Evolutionary conservation across 2,888 invertebrate genomes (phyloP).

Genomic region (Gisinianus flammeolus): DNA sequence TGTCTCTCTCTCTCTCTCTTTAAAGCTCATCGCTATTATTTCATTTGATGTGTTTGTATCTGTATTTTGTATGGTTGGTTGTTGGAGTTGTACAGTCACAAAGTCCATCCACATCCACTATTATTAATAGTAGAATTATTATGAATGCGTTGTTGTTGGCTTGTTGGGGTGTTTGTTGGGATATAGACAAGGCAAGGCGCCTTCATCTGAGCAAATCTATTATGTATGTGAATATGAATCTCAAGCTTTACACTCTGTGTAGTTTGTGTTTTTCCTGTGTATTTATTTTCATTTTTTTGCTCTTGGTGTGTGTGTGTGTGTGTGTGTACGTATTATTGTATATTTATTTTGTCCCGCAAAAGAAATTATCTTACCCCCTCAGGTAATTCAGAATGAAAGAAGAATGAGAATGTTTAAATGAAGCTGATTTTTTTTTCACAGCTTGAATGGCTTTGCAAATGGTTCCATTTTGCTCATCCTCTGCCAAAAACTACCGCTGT

Average conservation of each 20-base stretch:
- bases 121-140: no score
- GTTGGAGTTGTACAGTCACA: not conserved
- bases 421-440: slow-evolving; percentile 26
- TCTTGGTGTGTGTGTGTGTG: not conserved
- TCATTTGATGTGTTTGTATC: not conserved
- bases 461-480: slow-evolving; percentile 21
- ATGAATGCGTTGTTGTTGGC: no score
- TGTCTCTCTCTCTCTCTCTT: slow-evolving; percentile 13
- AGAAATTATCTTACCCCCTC: slow-evolving; percentile 26
- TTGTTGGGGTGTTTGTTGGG: not conserved
- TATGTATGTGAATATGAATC: no score
- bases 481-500: slow-evolving; percentile 8
- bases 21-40: not conserved
- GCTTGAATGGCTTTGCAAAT: slow-evolving; percentile 28
- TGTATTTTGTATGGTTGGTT: not conserved
- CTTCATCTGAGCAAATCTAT: no score
- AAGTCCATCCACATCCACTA: not conserved
- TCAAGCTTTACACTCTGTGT: no score
- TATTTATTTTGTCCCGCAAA: slow-evolving; percentile 1
- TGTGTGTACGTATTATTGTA: not conserved
- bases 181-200: no score
- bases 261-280: not conserved
- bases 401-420: slow-evolving; percentile 23
- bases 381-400: slow-evolving; percentile 13
- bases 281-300: no score